Conservation (phyloP, 2,888 invertebrate genomes). For the Andrena fulva region DNA sequence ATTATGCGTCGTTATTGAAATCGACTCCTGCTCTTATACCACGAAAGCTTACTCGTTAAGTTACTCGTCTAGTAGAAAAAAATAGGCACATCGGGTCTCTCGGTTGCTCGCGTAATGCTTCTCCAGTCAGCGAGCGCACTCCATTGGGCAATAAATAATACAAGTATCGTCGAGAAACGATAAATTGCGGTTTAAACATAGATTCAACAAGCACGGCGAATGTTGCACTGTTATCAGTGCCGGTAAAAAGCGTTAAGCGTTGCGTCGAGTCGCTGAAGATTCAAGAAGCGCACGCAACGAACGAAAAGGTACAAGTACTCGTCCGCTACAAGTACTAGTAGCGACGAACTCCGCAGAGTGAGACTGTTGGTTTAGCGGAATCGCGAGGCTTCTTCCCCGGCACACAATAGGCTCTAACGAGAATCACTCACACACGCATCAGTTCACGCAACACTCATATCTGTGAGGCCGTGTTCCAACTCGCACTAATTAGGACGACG, state of each 20-base stretch:
- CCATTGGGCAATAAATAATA: slow-evolving; percentile 15
- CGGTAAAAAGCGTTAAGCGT: slow-evolving; percentile 5
- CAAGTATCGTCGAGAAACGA: neutral
- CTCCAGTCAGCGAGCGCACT: neutral
- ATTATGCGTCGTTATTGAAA: slow-evolving; percentile 11
- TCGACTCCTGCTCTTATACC: slow-evolving; percentile 9
- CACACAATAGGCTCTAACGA: slow-evolving; percentile 38
- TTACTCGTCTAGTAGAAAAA: neutral
- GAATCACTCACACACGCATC: slow-evolving; percentile 28
- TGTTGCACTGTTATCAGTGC: neutral
- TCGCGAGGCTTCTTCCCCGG: slow-evolving; percentile 24
- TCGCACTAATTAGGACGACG: slow-evolving; percentile 61
- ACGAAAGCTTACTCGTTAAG: slow-evolving; percentile 24
- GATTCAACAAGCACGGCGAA: neutral
- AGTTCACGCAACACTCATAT: slow-evolving; percentile 45
- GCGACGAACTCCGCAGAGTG: neutral
- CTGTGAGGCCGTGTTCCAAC: slow-evolving; percentile 75
- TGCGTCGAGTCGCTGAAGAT: neutral
- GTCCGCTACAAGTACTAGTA: neutral
- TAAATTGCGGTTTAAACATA: neutral
- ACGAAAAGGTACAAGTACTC: neutral
- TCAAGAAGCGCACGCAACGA: neutral
- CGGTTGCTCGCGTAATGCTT: neutral
- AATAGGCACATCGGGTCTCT: neutral
- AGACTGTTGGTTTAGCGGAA: slow-evolving; percentile 18